Base-by-base conservation (phyloP, 1,140 invertebrate genomes). In the Bombyx mori region DNA sequence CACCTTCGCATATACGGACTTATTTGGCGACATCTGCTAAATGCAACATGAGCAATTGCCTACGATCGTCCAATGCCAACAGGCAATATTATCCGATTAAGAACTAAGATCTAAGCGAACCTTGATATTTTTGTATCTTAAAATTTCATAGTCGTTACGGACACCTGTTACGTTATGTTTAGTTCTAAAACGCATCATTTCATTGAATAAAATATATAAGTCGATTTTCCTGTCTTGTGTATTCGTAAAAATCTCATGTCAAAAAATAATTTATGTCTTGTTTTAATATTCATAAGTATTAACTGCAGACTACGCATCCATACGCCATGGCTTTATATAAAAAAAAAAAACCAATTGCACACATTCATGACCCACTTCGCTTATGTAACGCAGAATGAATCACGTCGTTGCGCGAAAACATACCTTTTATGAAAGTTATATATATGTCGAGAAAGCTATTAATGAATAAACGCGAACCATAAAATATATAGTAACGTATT, bases 1-100 rank as follows among this genome's bases (percentile, higher is more conserved):
- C 75, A 81, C 82, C 82, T 85, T 83, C 82, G 65, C 56, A 58
- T 62, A 68, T 82, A 78, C 76, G 77, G 75, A 85, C 82, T 73
- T 85, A 85, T 85, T 85, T 85, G 82, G 82, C 60, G 77, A 81
- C 77, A 77, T 68, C 76, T 67, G 56, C 67, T 62, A 63, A 73
- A 79, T 75, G 69, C 70, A 74, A 49, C 45, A 22, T 49, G 42
- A 49, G 42, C 48, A 48, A 10, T 42, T 42, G 26, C 26, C 42
- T 35, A 42, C 42, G 46, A 65, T 58, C 66, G 61, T 57, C 69
- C 79, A 84, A 81, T 81, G 75, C 62, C 78, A 73, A 52, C 54
- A 50, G 53, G 44, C 56, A 62, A 54, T 62, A 67, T 62, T 60
- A 18, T 60, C 62, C 60, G 60, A 64, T 53, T 57, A 60, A 56